Conservation (phyloP, 2,797 vertebrate genomes). For the Lateolabrax maculatus region DNA sequence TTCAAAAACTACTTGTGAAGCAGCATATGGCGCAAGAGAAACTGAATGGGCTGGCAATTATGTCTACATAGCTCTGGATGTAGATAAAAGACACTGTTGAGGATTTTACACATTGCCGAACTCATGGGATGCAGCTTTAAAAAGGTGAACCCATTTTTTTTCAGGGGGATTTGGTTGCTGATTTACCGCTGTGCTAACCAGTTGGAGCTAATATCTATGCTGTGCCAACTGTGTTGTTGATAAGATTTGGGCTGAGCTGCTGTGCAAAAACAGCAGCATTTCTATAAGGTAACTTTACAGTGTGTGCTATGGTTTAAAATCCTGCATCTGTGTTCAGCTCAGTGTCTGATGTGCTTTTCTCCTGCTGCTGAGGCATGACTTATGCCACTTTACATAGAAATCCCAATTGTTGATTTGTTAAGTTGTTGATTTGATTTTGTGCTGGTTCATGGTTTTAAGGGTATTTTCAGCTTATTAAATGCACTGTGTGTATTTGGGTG, state of each 20-base stretch:
- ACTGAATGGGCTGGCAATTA: background rate
- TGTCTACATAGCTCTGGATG: slow-evolving; percentile 26
- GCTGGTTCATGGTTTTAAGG: slow-evolving; percentile 11
- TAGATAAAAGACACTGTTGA: slow-evolving; percentile 35
- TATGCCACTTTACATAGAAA: background rate
- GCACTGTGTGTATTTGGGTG: background rate
- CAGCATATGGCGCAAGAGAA: slow-evolving; percentile 27
- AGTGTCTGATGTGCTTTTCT: background rate
- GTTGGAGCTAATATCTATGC: slow-evolving; percentile 43
- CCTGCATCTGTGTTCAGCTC: background rate
- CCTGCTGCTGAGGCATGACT: slow-evolving; percentile 1
- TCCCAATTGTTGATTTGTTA: background rate
- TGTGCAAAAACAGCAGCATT: slow-evolving; percentile 31
- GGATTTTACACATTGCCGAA: slow-evolving; percentile 12
- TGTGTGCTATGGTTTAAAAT: slow-evolving; percentile 12
- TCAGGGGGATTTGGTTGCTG: slow-evolving; percentile 31
- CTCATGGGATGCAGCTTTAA: slow-evolving; percentile 24
- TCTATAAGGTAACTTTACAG: slow-evolving; percentile 2
- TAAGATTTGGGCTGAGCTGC: slow-evolving; percentile 34
- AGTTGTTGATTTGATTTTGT: background rate
- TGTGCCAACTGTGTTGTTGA: slow-evolving; percentile 58
- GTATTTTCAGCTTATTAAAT: background rate
- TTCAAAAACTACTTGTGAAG: slow-evolving; percentile 33
- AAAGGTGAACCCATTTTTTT: slow-evolving; percentile 40
- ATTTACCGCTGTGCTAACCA: slow-evolving; percentile 49